Conservation (phyloP, 2,888 invertebrate genomes). For the Bombylius major region DNA sequence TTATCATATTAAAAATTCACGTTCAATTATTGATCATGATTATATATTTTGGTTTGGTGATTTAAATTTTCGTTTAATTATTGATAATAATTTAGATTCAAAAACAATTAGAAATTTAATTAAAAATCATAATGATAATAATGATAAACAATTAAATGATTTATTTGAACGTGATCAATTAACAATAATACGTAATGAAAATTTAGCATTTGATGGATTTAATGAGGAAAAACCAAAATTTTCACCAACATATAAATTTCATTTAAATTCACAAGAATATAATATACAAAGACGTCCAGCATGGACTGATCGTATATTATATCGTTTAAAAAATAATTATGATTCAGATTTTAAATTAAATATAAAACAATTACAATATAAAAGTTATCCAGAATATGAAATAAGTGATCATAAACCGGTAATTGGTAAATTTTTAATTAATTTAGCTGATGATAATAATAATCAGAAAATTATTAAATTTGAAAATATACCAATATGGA, state of each 20-base stretch:
- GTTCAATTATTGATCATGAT: slow-evolving; percentile 84
- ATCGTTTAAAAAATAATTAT: slow-evolving; percentile 68
- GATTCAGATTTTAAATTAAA: slow-evolving; percentile 70
- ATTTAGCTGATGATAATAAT: slow-evolving; percentile 53
- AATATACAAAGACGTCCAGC: slow-evolving; percentile 79
- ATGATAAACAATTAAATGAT: slow-evolving; percentile 32
- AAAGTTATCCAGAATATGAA: slow-evolving; percentile 59
- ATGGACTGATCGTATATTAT: slow-evolving; percentile 89
- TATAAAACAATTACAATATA: slow-evolving; percentile 62
- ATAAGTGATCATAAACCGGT: slow-evolving; percentile 94
- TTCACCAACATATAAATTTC: slow-evolving; percentile 80
- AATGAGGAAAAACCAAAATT: slow-evolving; percentile 60
- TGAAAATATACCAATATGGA: slow-evolving; percentile 55
- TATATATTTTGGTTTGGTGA: slow-evolving; percentile 88
- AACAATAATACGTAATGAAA: slow-evolving; percentile 52
- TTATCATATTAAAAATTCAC: slow-evolving; percentile 64
- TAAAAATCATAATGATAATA: slow-evolving; percentile 46
- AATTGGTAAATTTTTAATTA: slow-evolving; percentile 62
- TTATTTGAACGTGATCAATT: slow-evolving; percentile 70
- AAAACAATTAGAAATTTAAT: slow-evolving; percentile 55
- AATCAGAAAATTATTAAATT: slow-evolving; percentile 60
- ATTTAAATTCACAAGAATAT: slow-evolving; percentile 60
- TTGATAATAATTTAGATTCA: slow-evolving; percentile 47
- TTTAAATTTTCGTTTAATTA: slow-evolving; percentile 71
- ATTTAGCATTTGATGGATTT: slow-evolving; percentile 74